Evolutionary conservation across 2,797 vertebrate genomes (phyloP).

Genomic region (Chromobotia macracanthus): DNA sequence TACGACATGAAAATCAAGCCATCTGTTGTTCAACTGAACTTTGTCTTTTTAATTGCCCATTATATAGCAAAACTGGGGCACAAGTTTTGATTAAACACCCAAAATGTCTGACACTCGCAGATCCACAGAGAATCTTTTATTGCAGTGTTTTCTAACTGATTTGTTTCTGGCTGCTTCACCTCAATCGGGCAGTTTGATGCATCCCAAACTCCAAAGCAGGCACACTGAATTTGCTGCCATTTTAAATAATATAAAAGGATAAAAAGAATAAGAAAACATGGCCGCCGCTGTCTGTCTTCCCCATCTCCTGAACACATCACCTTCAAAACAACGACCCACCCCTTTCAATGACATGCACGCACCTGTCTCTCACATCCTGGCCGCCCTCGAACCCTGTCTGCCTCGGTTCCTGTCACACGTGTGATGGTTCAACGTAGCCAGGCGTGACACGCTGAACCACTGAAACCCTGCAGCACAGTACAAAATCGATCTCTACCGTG

Average conservation of each 20-base stretch:
- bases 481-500: constrained; percentile 40
- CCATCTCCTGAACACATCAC: constrained; percentile 19
- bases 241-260: constrained; percentile 58
- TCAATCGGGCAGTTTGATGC: constrained; percentile 25
- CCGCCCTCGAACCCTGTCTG: constrained; percentile 23
- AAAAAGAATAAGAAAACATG: constrained; percentile 53
- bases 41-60: constrained; percentile 32
- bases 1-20: constrained; percentile 16
- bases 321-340: constrained; percentile 17
- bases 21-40: constrained; percentile 34
- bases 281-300: background rate
- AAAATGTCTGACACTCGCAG: constrained; percentile 5
- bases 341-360: constrained; percentile 11
- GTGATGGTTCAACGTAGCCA: constrained; percentile 33
- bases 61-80: constrained; percentile 31
- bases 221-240: constrained; percentile 47
- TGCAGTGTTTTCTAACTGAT: background rate
- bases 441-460: constrained; percentile 31
- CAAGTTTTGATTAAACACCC: constrained; percentile 21
- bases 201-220: constrained; percentile 8
- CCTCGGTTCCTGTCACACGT: constrained; percentile 32
- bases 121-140: background rate
- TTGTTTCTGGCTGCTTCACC: constrained; percentile 21
- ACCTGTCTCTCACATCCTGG: constrained; percentile 11
- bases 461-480: constrained; percentile 12